Evolutionary conservation across 2,888 invertebrate genomes (phyloP).

Genomic region (Limnephilus auricula): DNA sequence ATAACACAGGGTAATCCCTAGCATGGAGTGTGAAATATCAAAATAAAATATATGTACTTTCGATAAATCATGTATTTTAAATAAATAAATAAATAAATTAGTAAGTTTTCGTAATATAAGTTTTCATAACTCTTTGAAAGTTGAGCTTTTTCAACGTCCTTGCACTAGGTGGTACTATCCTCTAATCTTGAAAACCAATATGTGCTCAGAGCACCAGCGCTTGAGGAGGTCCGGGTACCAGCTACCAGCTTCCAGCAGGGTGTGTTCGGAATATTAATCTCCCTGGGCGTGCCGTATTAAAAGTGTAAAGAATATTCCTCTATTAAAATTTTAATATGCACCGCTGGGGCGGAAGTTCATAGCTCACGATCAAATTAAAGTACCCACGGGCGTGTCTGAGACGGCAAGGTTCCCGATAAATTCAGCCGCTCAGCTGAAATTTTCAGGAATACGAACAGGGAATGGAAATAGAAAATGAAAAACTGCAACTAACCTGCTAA

Average conservation of each 20-base stretch:
- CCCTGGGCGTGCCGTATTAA: conserved; percentile 8
- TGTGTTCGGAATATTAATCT: too few species aligned
- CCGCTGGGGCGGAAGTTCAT: conserved; percentile 34
- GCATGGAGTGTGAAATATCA: too few species aligned
- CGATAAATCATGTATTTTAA: too few species aligned
- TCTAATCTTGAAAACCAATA: not conserved
- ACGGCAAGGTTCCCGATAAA: conserved; percentile 32
- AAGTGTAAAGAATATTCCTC: conserved; percentile 36
- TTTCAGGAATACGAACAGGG: conserved; percentile 8
- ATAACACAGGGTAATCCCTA: too few species aligned
- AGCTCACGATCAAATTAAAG: conserved; percentile 44
- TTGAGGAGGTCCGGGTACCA: not conserved
- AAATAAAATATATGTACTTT: too few species aligned
- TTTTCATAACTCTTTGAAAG: not conserved
- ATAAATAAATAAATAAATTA: too few species aligned
- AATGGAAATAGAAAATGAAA: conserved; percentile 39
- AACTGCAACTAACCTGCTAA: not conserved
- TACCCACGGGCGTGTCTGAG: not conserved
- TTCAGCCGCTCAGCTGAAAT: conserved; percentile 17
- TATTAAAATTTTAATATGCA: conserved; percentile 46
- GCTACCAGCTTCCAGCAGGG: not conserved
- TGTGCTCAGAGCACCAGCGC: not conserved
- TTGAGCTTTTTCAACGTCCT: not conserved
- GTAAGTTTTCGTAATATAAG: too few species aligned
- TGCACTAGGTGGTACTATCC: not conserved